A percentile compares a stretch with the other conserved stretches of the same genome.
Evolutionary conservation across 2,797 vertebrate species (phyloP).

Genomic region (Dromococcyx pavoninus): DNA sequence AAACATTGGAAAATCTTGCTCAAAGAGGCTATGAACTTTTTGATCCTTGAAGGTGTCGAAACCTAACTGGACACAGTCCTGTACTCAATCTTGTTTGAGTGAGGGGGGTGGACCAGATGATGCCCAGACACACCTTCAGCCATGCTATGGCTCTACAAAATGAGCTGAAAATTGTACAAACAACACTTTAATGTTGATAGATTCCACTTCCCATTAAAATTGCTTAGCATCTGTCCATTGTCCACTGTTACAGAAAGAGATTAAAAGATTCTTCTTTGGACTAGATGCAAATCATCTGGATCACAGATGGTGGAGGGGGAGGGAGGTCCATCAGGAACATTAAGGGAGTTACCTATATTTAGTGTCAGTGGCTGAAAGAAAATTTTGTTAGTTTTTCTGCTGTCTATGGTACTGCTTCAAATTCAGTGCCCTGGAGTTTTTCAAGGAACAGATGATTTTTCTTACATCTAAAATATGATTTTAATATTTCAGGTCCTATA

Average conservation of each 20-base stretch:
- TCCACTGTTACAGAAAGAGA: not conserved
- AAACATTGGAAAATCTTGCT: not conserved
- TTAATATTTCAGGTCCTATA: not conserved
- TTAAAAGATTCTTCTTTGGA: not conserved
- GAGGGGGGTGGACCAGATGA: fast-evolving
- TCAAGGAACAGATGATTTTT: not conserved
- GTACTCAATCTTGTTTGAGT: not conserved
- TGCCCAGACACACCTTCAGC: not conserved
- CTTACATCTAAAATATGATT: not conserved
- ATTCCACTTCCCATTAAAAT: not conserved
- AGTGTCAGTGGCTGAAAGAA: not conserved
- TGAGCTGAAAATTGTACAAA: not conserved
- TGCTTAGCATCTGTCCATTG: not conserved
- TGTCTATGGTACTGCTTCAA: not conserved
- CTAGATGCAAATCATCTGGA: not conserved
- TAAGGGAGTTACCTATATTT: not conserved
- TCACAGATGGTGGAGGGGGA: fast-evolving
- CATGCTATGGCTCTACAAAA: not conserved
- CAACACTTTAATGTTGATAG: not conserved
- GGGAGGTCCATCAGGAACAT: not conserved
- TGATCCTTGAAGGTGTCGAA: not conserved
- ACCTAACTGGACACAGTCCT: not conserved
- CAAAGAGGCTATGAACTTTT: not conserved
- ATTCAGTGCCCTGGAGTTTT: not conserved
- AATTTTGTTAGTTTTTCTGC: not conserved